Evolutionary conservation across 2,888 invertebrate species (phyloP).

Genomic region (Parnassius glacialis): DNA sequence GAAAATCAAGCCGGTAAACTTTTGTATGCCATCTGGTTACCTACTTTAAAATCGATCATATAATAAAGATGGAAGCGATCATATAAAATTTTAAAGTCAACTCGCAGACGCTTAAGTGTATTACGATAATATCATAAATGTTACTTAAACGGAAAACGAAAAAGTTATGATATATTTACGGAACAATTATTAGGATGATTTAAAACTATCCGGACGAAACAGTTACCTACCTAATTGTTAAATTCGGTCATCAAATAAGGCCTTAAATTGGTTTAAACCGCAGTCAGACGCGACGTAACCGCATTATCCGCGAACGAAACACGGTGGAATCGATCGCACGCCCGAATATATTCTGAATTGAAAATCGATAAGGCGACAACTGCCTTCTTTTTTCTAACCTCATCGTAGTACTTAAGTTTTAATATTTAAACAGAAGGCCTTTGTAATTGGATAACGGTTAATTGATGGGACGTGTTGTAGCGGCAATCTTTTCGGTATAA

Average conservation of each 20-base stretch:
- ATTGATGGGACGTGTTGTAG: slow-evolving; percentile 18
- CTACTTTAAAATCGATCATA: no score
- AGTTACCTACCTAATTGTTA: slow-evolving; percentile 27
- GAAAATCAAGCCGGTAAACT: no score
- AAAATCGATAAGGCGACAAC: slow-evolving; percentile 21
- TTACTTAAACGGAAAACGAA: no score
- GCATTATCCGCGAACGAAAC: slow-evolving; percentile 51
- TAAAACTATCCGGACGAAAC: slow-evolving; percentile 12
- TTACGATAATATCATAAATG: no score
- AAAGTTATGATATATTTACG: no score
- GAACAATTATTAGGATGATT: neutral
- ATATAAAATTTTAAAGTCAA: no score
- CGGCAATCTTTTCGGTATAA: slow-evolving; percentile 14
- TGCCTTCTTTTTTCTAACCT: slow-evolving; percentile 11
- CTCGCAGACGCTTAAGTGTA: no score
- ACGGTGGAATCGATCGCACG: slow-evolving; percentile 38
- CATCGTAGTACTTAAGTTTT: slow-evolving; percentile 8
- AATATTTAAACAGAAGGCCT: slow-evolving; percentile 22
- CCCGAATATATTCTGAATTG: neutral
- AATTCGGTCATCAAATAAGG: slow-evolving; percentile 36
- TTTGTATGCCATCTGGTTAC: no score
- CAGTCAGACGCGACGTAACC: slow-evolving; percentile 44
- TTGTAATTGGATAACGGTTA: slow-evolving; percentile 25
- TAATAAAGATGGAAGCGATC: no score
- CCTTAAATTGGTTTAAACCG: slow-evolving; percentile 43